These are phyloP conservation scores for Aphidius gifuensis DNA, from an alignment of 1,140 invertebrate species.

Conservation along the genomic window DNA sequence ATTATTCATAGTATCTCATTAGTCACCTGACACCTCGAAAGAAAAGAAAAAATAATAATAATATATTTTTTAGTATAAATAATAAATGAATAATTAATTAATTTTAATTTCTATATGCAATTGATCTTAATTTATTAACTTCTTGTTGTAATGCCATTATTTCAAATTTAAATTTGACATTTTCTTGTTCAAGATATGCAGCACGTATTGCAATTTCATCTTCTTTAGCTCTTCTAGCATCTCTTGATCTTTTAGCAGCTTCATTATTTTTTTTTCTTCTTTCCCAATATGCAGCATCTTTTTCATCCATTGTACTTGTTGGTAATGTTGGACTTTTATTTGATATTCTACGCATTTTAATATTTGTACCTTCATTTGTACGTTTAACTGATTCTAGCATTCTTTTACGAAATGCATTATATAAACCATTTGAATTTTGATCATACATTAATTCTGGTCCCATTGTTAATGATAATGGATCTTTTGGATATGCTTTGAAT, in stretches of 20 bases:
- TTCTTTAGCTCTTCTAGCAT: constrained; percentile 84
- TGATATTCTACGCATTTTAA: constrained; percentile 62
- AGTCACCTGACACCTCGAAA: too few species aligned
- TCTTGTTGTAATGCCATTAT: constrained; percentile 61
- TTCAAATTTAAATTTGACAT: constrained; percentile 64
- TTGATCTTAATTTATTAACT: constrained; percentile 58
- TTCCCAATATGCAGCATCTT: constrained; percentile 84
- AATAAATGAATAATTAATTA: constrained; percentile 3
- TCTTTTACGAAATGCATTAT: constrained; percentile 63
- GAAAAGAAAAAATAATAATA: too few species aligned
- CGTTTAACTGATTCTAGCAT: constrained; percentile 65
- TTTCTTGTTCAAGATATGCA: constrained; percentile 81
- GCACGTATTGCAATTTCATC: constrained; percentile 88
- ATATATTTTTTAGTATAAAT: neutral
- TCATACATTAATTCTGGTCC: constrained; percentile 54
- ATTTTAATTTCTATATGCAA: constrained; percentile 49
- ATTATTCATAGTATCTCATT: too few species aligned
- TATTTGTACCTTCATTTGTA: constrained; percentile 63
- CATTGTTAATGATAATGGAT: constrained; percentile 61
- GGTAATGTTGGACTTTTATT: constrained; percentile 42
- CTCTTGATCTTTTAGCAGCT: constrained; percentile 90
- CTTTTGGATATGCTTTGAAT: constrained; percentile 72
- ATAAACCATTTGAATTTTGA: constrained; percentile 60
- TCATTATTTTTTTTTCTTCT: constrained; percentile 90
- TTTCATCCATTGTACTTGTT: constrained; percentile 51